These are phyloP conservation scores for Grammomys dolichurus DNA, from an alignment of 2,113 vertebrate species.

Conservation along the genomic window DNA sequence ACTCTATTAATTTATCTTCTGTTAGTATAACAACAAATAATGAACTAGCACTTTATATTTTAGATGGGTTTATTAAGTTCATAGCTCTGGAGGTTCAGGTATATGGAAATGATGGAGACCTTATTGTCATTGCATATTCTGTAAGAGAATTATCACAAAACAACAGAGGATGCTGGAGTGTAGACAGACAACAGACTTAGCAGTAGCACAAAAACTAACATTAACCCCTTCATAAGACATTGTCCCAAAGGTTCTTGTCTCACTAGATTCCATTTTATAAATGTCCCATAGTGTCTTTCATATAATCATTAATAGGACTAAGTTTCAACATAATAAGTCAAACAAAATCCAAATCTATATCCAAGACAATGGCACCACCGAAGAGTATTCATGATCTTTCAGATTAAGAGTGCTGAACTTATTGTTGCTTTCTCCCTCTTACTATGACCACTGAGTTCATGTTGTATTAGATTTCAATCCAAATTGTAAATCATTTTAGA, in stretches of 20 bases:
- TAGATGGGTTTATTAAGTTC: neutral
- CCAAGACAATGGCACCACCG: neutral
- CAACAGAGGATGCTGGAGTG: neutral
- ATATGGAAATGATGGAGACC: fast-evolving
- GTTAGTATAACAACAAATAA: neutral
- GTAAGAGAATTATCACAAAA: neutral
- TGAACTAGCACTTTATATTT: neutral
- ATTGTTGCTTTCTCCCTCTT: conserved; percentile 63
- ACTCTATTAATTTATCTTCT: neutral
- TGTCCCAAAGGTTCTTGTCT: too few relatives aligned
- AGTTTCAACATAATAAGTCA: neutral
- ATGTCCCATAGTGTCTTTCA: neutral
- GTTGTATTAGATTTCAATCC: conserved; percentile 69
- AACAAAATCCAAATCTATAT: neutral
- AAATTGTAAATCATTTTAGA: conserved; percentile 74
- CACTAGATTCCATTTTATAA: neutral
- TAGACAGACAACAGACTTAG: too few relatives aligned
- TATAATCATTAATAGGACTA: neutral
- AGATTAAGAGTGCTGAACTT: conserved; percentile 68
- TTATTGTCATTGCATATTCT: too few relatives aligned
- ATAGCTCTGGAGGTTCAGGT: too few relatives aligned
- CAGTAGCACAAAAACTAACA: neutral
- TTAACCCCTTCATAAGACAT: neutral
- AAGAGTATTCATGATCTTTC: conserved; percentile 50
- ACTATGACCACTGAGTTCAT: conserved; percentile 71